Evolutionary conservation across 2,797 vertebrate genomes (phyloP), one percentile per base, ranked within the genome.

Genomic region (Helostoma temminkii): DNA sequence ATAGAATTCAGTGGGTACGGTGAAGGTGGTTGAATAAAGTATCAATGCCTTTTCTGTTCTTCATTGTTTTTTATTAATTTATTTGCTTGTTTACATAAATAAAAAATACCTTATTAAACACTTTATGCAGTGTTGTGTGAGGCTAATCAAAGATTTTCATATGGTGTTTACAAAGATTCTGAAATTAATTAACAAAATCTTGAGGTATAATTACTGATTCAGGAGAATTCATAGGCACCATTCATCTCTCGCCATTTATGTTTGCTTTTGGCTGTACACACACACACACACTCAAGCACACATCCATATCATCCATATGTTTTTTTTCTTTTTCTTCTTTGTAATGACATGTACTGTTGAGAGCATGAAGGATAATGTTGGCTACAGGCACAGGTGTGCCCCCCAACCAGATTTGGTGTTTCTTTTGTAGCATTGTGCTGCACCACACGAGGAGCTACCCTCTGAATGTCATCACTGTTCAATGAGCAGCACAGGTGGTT

Each of bases 401-500:
- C 71, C 74, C 78, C 4, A 76, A 74, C 76, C 71, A 82, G 68
- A 90, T 78, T 69, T 72, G 70, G 67, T 76, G 65, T 86, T 81
- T 80, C 76, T 86, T 85, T 83, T 83, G 82, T 85, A 56, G 55
- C 74, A 39, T 53, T 76, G 70, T 55, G 56, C 71, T 34, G 36
- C 78, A 73, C 64, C 79, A 79, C 76, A 83, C 57, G 73, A 78
- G 83, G 77, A 81, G 76, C 68, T 66, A 75, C 83, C 78, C 74
- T 87, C 81, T 73, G 90, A 89, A 92, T 92, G 90, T 92, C 91
- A 89, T 89, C 90, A 81, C 83, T 81, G 80, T 80, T 87, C 89
- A 85, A 77, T 88, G 84, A 91, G 76, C 76, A 89, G 79, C 88
- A 91, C 90, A 93, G 89, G 89, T 91, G 89, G 80, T 85, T 87